Evolutionary conservation across 2,888 invertebrate species (phyloP), one percentile per base, ranked within the genome.

Genomic region (Drosophila anomalata): DNA sequence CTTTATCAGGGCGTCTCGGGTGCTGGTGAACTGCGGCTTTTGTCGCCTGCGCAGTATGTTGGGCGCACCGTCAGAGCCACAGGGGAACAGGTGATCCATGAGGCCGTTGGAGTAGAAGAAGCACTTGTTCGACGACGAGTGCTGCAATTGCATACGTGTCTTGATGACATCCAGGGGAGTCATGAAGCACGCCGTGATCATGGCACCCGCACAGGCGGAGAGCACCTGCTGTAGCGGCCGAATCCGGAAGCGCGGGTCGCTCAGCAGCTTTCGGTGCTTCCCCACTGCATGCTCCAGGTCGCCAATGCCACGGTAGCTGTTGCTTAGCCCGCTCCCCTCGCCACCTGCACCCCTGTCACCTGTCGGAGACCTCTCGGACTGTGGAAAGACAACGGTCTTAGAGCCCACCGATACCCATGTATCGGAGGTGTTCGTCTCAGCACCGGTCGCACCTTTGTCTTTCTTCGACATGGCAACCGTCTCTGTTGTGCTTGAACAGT

Each of bases 101-200:
- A 99, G 93, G 0, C 99, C 99, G 93, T 99, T 99, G 90, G 98
- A 98, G 91, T 98, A 99, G 12, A 99, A 92, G 90, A 97, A 99
- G 91, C 98, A 98, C 92, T 96, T 96, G 82, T 96, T 96, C 12
- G 95, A 95, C 4, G 95, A 95, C 86, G 97, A 97, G 88, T 97
- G 96, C 91, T 99, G 99, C 4, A 97, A 95, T 92, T 99, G 99
- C 54, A 99, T 93, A 52, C 99, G 94, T 73, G 99, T 98, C 93
- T 99, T 99, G 1, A 99, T 97, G 11, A 99, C 99, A 93, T 99
- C 99, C 77, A 99, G 92, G 0, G 99, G 99, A 0, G 99, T 99
- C 93, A 99, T 96, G 83, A 97, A 94, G 65, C 97, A 89, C 50
- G 98, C 97, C 88, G 98, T 98, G 89, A 97, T 93, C 72, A 98